Evolutionary conservation across 2,888 invertebrate species (phyloP).

Genomic region (Eupithecia centaureata): DNA sequence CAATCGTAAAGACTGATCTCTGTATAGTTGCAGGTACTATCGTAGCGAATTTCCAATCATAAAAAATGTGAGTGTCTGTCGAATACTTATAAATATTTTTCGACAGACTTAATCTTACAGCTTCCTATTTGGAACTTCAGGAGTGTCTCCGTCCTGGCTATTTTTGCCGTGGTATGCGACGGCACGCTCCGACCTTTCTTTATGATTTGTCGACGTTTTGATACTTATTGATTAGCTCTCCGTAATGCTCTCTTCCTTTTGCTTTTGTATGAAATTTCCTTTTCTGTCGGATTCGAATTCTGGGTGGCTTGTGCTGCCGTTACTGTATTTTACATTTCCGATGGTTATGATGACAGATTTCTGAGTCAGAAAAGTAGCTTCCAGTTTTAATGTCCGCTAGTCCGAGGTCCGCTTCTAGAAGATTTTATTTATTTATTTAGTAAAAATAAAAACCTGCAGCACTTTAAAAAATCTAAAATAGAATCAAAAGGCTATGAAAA

Average conservation of each 20-base stretch:
- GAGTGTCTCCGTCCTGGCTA: slow-evolving; percentile 72
- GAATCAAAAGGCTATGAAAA: too few species aligned
- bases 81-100: slow-evolving; percentile 15
- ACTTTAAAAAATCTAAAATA: too few species aligned
- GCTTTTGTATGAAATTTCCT: slow-evolving; percentile 7
- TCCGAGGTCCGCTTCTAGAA: too few species aligned
- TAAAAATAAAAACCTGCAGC: too few species aligned
- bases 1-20: neutral
- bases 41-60: neutral
- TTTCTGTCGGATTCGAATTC: slow-evolving; percentile 6
- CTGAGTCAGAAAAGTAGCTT: neutral
- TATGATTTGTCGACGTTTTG: slow-evolving; percentile 69
- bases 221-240: slow-evolving; percentile 61
- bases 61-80: neutral
- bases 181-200: slow-evolving; percentile 72
- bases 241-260: slow-evolving; percentile 46
- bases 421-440: too few species aligned
- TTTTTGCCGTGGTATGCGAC: slow-evolving; percentile 71
- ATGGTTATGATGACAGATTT: neutral
- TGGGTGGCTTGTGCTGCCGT: slow-evolving; percentile 11
- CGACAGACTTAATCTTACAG: slow-evolving; percentile 56
- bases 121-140: slow-evolving; percentile 76
- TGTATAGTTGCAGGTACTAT: neutral
- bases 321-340: neutral
- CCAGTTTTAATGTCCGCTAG: neutral